Evolutionary conservation across 1,140 invertebrate genomes (phyloP).

Genomic region (Druon quercuslanigerum): DNA sequence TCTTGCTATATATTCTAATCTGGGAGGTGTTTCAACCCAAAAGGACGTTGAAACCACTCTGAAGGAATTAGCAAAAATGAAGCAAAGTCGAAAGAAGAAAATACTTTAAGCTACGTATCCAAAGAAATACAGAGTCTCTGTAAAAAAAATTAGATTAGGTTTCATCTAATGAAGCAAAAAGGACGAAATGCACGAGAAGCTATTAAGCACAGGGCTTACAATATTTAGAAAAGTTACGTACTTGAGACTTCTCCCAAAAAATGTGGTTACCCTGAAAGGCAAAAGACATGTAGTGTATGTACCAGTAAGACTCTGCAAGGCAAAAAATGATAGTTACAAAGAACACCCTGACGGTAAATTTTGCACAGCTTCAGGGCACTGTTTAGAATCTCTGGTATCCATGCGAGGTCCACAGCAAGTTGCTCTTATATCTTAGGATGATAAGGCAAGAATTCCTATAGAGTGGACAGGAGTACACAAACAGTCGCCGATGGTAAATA

Average conservation of each 20-base stretch:
- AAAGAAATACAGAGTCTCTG: too few species aligned
- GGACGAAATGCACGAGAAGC: conserved; percentile 26
- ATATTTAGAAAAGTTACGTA: conserved; percentile 22
- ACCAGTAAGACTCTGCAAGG: conserved; percentile 53
- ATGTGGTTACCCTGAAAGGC: background rate
- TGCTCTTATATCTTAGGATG: conserved; percentile 49
- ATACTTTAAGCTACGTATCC: too few species aligned
- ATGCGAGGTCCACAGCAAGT: conserved; percentile 31
- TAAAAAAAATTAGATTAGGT: too few species aligned
- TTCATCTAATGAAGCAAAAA: too few species aligned
- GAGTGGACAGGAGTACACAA: too few species aligned
- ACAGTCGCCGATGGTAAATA: too few species aligned
- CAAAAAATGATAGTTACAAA: conserved; percentile 51
- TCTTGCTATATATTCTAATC: too few species aligned
- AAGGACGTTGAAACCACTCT: too few species aligned
- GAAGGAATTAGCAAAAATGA: too few species aligned
- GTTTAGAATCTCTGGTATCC: conserved; percentile 33
- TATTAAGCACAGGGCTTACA: background rate
- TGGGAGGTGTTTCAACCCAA: too few species aligned
- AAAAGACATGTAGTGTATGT: conserved; percentile 45
- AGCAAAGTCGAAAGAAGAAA: too few species aligned
- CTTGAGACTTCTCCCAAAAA: conserved; percentile 33
- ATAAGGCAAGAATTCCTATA: conserved; percentile 71
- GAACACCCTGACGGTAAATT: conserved; percentile 51
- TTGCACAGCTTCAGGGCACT: conserved; percentile 35